Base-by-base conservation (phyloP, 2,113 vertebrate species). In the Nesogale talazaci region DNA sequence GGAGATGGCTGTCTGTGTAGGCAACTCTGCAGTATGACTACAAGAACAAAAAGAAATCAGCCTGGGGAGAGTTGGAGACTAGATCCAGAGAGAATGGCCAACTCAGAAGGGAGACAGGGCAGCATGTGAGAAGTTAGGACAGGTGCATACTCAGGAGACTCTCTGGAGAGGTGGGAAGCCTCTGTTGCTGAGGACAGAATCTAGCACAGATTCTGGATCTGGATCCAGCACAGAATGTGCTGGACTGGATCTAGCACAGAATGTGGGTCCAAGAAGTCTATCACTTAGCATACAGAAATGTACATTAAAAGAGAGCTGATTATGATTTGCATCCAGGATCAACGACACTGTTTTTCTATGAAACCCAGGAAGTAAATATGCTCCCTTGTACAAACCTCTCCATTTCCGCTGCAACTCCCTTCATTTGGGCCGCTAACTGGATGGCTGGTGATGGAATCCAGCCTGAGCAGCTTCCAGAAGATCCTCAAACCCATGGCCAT, bases 51-150 rank as follows among this genome's bases (percentile, higher is more conserved):
- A 56, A 72, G 22, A 87, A 67, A 52, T 14, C 6, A 57, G 10
- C n/a, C 56, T 15, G 11, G 20, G 10, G 22, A 75, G 20, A 46
- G 36, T 46, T 46, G 79, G 59, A 36, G n/a, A 72, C 15, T 34
- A 72, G 29, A 25, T 83, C 52, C 72, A 56, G 29, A 9, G 0
- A 0, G 4, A n/a, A 31, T 16, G 1, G 16, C 20, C 56, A 22
- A 67, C 29, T 86, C 25, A 79, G 61, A 4, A 7, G 59, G 31
- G 52, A 88, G 59, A 29, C 25, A 77, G 27, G 34, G 46, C 40
- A n/a, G 36, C 4, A 19, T 27, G 20, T 9, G 0, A 25, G 9
- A 12, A 23, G 1, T 52, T 5, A 9, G 31, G n/a, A 46, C 4
- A 52, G 56, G n/a, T 46, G 42, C 56, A 2, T 36, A 34, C 17